Base-by-base conservation (phyloP, 1,140 invertebrate species). In the Polyergus mexicanus region DNA sequence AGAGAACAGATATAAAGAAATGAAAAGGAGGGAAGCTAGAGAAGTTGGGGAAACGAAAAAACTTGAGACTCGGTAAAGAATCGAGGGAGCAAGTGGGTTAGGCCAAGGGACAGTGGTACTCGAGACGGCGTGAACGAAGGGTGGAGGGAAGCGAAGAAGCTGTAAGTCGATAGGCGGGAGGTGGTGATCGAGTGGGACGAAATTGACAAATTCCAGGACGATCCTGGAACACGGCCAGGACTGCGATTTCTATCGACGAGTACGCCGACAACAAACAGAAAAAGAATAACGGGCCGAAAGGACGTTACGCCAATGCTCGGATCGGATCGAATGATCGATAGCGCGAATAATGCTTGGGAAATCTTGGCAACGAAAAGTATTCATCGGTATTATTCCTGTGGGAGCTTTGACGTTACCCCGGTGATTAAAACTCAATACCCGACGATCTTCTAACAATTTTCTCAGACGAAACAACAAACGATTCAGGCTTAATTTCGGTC, bases 201-300 rank as follows among this genome's bases (percentile, higher is more conserved):
- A 86, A 89, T 93, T 93, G 93, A 93, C 92, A 92, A 93, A 93
- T 94, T 93, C 91, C 89, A 69, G 66, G 60, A 91, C 87, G 87
- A 93, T 94, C 86, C 86, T 93, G 92, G 90, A 91, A 54, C 38
- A 47, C 44, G 68, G 89, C 92, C 91, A 93, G 63, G 69, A 88
- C 84, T 84, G 87, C 92, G 84, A 87, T 88, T 91, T 85, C 84
- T 78, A 86, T 90, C 84, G 75, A 51, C 65, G 69, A 69, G 74
- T 71, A 56, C 10, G 16, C 68, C 60, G 47, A 51, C 71, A 58
- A 51, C 58, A 62, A 66, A 54, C 44, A 47, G 75, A 71, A 69
- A 85, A 68, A 47, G 71, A 77, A 54, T 44, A 19, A 83, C 58
- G n/a, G 19, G 16, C 16, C 41, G 78, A 69, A 86, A 86, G 51